A percentile compares a stretch with the other conserved stretches of the same genome.
These are phyloP conservation scores for Sparus aurata DNA, from an alignment of 2,797 vertebrate species.

Conservation along the genomic window DNA sequence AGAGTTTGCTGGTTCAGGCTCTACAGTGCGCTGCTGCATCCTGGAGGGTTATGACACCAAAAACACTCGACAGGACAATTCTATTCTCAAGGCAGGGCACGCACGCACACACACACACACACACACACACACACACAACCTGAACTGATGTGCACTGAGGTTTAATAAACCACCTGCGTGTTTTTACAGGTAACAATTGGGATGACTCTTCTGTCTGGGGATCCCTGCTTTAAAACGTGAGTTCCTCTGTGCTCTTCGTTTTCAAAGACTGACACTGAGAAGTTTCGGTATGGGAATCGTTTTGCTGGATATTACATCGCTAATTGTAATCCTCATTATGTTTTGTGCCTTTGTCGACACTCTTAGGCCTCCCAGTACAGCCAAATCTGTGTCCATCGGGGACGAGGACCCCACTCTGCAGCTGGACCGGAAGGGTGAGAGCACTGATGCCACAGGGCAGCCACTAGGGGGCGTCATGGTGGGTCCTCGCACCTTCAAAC, in stretches of 20 bases:
- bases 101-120: constrained; percentile 6
- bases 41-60: constrained; percentile 97
- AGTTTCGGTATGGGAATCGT: too few species aligned
- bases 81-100: constrained; percentile 91
- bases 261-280: background rate
- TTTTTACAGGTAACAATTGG: constrained; percentile 90
- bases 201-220: constrained; percentile 94
- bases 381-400: constrained; percentile 90
- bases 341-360: background rate
- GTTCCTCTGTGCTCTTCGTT: constrained; percentile 61
- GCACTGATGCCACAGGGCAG: constrained; percentile 76
- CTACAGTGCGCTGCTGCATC: constrained; percentile 93
- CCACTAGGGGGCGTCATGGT: constrained; percentile 71
- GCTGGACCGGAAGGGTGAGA: constrained; percentile 94
- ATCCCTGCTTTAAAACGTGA: constrained; percentile 99
- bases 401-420: constrained; percentile 92
- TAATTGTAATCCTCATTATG: background rate
- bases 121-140: background rate
- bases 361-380: constrained; percentile 89
- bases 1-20: constrained; percentile 96
- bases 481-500: constrained; percentile 31
- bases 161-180: background rate
- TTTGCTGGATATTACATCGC: too few species aligned
- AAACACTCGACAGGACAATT: constrained; percentile 97
- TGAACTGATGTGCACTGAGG: background rate